Evolutionary conservation across 2,888 invertebrate genomes (phyloP).

Genomic region (Dryobotodes eremita): DNA sequence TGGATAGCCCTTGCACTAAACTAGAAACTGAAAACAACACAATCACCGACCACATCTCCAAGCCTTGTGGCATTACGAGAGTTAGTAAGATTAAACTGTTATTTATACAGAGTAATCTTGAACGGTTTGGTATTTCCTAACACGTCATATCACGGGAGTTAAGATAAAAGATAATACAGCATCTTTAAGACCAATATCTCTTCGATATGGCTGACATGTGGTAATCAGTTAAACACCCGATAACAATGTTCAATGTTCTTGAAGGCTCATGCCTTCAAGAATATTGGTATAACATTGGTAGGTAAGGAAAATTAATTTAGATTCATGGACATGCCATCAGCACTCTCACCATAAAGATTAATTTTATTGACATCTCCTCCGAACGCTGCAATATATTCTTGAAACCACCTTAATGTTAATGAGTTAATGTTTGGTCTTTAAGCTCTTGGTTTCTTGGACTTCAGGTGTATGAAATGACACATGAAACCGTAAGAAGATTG

Average conservation of each 20-base stretch:
- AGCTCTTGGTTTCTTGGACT: conserved; percentile 76
- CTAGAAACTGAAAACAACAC: conserved; percentile 23
- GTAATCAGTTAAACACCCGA: no score
- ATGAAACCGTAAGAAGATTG: conserved; percentile 70
- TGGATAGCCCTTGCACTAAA: conserved; percentile 13
- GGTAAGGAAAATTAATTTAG: no score
- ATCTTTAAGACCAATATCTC: no score
- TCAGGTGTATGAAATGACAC: conserved; percentile 63
- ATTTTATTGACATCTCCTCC: conserved; percentile 63
- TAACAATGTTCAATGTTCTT: no score
- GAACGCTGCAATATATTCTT: conserved; percentile 71
- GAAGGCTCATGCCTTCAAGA: no score
- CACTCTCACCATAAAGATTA: conserved; percentile 71
- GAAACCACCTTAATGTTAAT: conserved; percentile 72
- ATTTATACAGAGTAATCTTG: no score
- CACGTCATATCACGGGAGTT: no score
- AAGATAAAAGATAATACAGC: no score
- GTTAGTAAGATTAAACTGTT: no score
- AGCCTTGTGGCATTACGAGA: not conserved
- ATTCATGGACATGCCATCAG: conserved; percentile 66
- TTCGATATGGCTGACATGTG: no score
- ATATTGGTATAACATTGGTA: no score
- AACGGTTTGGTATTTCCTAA: no score
- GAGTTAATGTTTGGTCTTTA: conserved; percentile 72
- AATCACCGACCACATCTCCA: conserved; percentile 11